phyloP scores from a whole-genome alignment of 2,113 vertebrate species.

The Cynoglossus semilaevis region DNA sequence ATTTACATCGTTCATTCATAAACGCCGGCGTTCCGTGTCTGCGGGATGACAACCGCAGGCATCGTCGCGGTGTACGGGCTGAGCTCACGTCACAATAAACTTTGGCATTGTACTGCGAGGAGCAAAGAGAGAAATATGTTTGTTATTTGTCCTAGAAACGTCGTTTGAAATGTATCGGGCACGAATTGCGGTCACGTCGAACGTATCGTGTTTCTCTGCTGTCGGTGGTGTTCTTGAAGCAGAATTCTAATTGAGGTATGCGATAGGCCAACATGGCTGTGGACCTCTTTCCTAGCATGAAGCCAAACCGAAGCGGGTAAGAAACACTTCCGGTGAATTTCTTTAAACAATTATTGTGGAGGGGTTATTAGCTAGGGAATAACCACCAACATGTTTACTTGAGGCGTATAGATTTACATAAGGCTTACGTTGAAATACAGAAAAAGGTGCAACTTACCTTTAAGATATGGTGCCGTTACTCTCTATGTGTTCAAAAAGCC shows the following conservation, averaged over 20 bases:
- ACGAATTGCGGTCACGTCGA: too few relatives aligned
- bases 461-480: too few relatives aligned
- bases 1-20: constrained; percentile 57
- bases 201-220: not conserved
- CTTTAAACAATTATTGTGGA: constrained; percentile 24
- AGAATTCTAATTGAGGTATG: constrained; percentile 39
- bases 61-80: constrained; percentile 47
- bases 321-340: constrained; percentile 8
- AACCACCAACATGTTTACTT: too few relatives aligned
- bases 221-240: constrained; percentile 31
- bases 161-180: not conserved
- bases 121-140: not conserved
- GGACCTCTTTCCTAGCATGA: not conserved
- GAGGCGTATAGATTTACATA: too few relatives aligned
- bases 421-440: too few relatives aligned
- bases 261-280: constrained; percentile 29
- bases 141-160: not conserved
- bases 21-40: constrained; percentile 43
- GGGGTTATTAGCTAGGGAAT: too few relatives aligned
- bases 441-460: too few relatives aligned
- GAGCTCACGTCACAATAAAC: constrained; percentile 37
- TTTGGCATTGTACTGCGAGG: constrained; percentile 5
- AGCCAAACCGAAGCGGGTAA: not conserved
- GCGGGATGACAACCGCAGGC: constrained; percentile 56
- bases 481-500: too few relatives aligned